These are phyloP conservation scores for Colletes collaris DNA, from an alignment of 2,888 invertebrate genomes.

Conservation along the genomic window DNA sequence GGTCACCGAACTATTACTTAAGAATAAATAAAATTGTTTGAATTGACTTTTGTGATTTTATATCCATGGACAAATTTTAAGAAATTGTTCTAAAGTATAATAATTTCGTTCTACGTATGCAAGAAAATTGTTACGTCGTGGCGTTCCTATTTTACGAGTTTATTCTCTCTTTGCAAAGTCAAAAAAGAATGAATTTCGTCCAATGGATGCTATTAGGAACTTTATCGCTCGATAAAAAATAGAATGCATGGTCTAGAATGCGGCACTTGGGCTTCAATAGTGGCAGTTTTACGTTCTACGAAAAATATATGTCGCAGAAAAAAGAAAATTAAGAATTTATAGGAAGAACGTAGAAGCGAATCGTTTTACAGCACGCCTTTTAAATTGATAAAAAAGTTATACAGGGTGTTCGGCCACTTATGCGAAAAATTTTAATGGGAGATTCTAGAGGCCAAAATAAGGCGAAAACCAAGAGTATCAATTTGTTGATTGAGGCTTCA, in stretches of 20 bases:
- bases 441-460: no score
- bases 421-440: no score
- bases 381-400: no score
- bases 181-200: conserved; percentile 21
- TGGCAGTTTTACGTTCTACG: conserved; percentile 15
- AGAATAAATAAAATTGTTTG: neutral
- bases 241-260: conserved; percentile 15
- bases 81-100: no score
- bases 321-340: conserved; percentile 30
- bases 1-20: neutral
- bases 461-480: no score
- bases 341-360: neutral
- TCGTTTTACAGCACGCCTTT: neutral
- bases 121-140: neutral
- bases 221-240: conserved; percentile 38
- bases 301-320: neutral
- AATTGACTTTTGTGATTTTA: no score
- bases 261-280: conserved; percentile 16
- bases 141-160: neutral
- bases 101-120: no score
- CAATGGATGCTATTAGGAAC: conserved; percentile 23
- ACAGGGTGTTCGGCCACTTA: no score
- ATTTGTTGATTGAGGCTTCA: no score
- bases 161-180: neutral
- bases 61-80: no score